These are phyloP conservation scores for Drosophila meridiana DNA, from an alignment of 2,888 invertebrate species.

Conservation along the genomic window DNA sequence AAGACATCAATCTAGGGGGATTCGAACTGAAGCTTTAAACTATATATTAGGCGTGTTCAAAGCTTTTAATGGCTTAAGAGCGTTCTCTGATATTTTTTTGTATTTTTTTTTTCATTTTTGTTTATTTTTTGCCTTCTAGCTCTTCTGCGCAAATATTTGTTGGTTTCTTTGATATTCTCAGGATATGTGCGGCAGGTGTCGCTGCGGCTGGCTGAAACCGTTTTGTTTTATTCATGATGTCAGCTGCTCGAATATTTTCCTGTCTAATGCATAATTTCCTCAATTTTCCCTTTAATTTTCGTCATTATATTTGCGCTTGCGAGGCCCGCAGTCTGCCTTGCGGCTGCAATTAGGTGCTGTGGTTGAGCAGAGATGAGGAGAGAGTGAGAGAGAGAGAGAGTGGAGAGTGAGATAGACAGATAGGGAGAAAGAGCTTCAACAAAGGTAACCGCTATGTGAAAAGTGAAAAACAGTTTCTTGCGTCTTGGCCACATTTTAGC, in stretches of 20 bases:
- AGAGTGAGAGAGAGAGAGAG: neutral
- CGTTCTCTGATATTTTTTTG: too few relatives aligned
- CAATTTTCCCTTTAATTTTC: constrained; percentile 36
- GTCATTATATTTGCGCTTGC: constrained; percentile 36
- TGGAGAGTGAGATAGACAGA: neutral
- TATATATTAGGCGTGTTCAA: too few relatives aligned
- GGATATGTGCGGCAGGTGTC: neutral
- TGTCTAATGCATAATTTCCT: constrained; percentile 33
- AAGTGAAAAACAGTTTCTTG: constrained; percentile 22
- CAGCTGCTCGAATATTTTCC: constrained; percentile 14
- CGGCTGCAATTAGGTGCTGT: constrained; percentile 53
- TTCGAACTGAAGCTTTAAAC: too few relatives aligned
- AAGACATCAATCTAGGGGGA: too few relatives aligned
- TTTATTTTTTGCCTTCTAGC: too few relatives aligned
- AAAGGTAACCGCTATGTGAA: neutral
- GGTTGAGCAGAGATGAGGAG: constrained; percentile 5
- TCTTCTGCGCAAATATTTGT: too few relatives aligned
- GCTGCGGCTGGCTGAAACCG: neutral
- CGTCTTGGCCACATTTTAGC: constrained; percentile 26
- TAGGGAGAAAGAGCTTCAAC: neutral
- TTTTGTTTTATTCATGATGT: constrained; percentile 24
- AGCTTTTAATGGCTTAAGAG: too few relatives aligned
- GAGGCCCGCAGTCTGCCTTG: constrained; percentile 12
- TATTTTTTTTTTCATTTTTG: too few relatives aligned
- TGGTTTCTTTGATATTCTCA: constrained; percentile 5